These are phyloP conservation scores for Thumatha senex DNA, from an alignment of 2,888 invertebrate genomes.

Conservation along the genomic window DNA sequence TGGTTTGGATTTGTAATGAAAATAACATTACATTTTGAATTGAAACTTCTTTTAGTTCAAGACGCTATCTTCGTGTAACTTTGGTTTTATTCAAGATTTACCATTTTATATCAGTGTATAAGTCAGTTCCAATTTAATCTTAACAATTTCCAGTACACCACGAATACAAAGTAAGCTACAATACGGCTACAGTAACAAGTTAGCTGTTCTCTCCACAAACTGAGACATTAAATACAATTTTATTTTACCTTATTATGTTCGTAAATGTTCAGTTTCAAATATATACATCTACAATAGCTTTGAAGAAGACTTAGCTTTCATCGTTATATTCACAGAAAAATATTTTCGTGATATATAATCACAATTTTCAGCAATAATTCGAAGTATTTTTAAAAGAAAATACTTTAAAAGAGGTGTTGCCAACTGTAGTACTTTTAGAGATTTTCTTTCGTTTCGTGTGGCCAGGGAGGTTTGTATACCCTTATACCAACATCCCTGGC, in stretches of 20 bases:
- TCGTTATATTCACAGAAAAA: slow-evolving; percentile 19
- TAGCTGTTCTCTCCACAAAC: slow-evolving; percentile 1
- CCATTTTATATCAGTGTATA: not conserved
- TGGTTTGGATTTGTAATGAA: not conserved
- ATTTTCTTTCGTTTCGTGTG: too few species aligned
- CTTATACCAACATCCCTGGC: too few species aligned
- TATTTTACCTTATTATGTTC: slow-evolving; percentile 9
- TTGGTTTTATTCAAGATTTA: not conserved
- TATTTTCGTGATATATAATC: too few species aligned
- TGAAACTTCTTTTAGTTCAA: not conserved
- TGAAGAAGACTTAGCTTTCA: slow-evolving; percentile 17
- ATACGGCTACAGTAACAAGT: slow-evolving; percentile 4
- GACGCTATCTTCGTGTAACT: too few species aligned
- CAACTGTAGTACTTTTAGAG: too few species aligned
- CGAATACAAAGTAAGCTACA: not conserved
- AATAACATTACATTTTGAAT: not conserved
- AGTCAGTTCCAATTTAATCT: not conserved
- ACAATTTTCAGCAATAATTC: not conserved
- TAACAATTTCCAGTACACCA: slow-evolving; percentile 1
- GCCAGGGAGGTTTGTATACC: too few species aligned
- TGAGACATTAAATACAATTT: slow-evolving; percentile 6
- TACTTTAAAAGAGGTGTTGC: too few species aligned
- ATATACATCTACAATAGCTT: slow-evolving; percentile 13
- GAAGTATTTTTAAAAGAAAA: not conserved
- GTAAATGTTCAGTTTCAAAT: slow-evolving; percentile 4